Conservation (phyloP, 2,797 vertebrate genomes). For the Salmo trutta region DNA sequence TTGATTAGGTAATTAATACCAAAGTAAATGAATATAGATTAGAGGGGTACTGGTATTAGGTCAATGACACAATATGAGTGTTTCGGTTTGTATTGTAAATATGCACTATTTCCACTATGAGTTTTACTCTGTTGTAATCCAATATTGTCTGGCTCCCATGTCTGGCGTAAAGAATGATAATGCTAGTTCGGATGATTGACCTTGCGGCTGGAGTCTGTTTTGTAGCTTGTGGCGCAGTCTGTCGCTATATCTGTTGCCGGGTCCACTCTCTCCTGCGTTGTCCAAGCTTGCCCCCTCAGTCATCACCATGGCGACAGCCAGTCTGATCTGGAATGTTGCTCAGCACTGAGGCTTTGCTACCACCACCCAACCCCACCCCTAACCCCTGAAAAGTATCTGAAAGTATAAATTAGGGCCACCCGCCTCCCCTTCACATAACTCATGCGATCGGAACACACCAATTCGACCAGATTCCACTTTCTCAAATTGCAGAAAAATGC, state of each 20-base stretch:
- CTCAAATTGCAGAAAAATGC: constrained; percentile 73
- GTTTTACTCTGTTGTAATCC: constrained; percentile 19
- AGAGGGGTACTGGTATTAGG: neutral
- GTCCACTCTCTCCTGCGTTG: constrained; percentile 19
- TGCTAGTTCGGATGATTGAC: constrained; percentile 29
- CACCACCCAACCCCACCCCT: constrained; percentile 43
- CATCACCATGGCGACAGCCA: constrained; percentile 76
- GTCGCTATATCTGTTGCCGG: constrained; percentile 60
- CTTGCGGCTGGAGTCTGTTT: constrained; percentile 48
- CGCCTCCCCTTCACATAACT: constrained; percentile 49
- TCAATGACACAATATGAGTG: neutral
- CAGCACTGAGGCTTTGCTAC: constrained; percentile 51
- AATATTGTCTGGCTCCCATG: constrained; percentile 10
- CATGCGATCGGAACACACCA: constrained; percentile 65
- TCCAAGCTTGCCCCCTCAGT: constrained; percentile 34
- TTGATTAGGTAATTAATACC: neutral
- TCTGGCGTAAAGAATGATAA: constrained; percentile 32
- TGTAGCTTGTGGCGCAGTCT: constrained; percentile 53
- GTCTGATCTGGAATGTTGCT: constrained; percentile 81
- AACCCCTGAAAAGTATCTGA: constrained; percentile 33
- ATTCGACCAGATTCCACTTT: constrained; percentile 74
- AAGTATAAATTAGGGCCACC: constrained; percentile 58
- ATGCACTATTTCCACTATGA: neutral
- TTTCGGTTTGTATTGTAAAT: neutral
- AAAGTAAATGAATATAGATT: neutral